A percentile compares a stretch with the other conserved stretches of the same genome.
Evolutionary conservation across 2,113 vertebrate species (phyloP).

Genomic region (Chionomys nivalis): DNA sequence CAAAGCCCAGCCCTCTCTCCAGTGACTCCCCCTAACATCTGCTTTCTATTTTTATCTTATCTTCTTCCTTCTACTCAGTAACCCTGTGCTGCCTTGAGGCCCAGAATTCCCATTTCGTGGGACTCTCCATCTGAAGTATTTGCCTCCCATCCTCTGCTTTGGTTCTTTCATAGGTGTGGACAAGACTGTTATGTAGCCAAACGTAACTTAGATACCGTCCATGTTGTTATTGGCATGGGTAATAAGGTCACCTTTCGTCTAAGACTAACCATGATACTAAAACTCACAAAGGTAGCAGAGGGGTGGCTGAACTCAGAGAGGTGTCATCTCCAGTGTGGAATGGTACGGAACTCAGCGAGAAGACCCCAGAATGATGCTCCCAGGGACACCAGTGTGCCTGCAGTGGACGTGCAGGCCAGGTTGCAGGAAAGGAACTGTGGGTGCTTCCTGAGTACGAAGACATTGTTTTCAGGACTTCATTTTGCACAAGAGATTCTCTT

Average conservation of each 20-base stretch:
- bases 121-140: neutral
- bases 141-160: neutral
- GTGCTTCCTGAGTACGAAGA: neutral
- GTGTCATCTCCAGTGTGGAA: neutral
- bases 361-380: neutral
- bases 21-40: neutral
- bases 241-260: neutral
- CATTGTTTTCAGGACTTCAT: neutral
- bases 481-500: constrained; percentile 5
- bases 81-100: neutral
- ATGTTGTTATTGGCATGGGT: neutral
- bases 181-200: constrained; percentile 1
- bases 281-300: neutral
- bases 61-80: neutral
- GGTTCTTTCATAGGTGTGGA: neutral
- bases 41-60: neutral
- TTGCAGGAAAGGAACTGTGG: neutral
- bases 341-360: neutral
- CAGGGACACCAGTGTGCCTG: neutral
- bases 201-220: neutral
- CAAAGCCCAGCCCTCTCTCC: neutral
- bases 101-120: neutral
- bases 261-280: neutral
- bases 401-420: neutral
- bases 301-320: neutral